These are phyloP conservation scores for Chrysina gloriosa DNA, from an alignment of 2,888 invertebrate species.

Conservation along the genomic window DNA sequence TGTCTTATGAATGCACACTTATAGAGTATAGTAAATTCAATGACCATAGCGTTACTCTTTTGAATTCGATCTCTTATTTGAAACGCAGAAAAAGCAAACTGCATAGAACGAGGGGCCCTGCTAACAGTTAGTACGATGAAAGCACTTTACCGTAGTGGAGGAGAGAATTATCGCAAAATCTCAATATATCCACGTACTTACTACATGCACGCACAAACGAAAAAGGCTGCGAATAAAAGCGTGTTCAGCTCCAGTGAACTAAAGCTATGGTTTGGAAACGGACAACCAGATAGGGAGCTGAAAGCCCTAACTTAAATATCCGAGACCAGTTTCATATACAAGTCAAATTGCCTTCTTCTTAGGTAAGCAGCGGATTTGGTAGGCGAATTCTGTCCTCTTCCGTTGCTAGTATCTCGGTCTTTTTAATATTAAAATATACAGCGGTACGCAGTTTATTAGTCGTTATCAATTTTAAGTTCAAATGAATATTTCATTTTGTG, in stretches of 20 bases:
- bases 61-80: slow-evolving; percentile 5
- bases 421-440: slow-evolving; percentile 35
- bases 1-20: slow-evolving; percentile 21
- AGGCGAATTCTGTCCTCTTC: neutral
- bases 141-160: slow-evolving; percentile 7
- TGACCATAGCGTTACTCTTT: slow-evolving; percentile 15
- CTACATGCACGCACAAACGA: neutral
- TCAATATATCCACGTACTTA: slow-evolving; percentile 21
- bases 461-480: slow-evolving; percentile 20
- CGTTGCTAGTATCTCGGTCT: slow-evolving; percentile 11
- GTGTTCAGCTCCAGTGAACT: slow-evolving; percentile 25
- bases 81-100: slow-evolving; percentile 17
- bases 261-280: slow-evolving; percentile 26
- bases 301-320: slow-evolving; percentile 31
- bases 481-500: slow-evolving; percentile 33
- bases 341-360: slow-evolving; percentile 32
- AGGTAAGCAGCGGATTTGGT: slow-evolving; percentile 15
- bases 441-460: slow-evolving; percentile 13
- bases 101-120: neutral
- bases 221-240: slow-evolving; percentile 35
- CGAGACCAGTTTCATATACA: slow-evolving; percentile 34
- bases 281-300: slow-evolving; percentile 21
- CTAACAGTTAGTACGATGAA: neutral
- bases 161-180: slow-evolving; percentile 40
- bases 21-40: slow-evolving; percentile 18